Conservation (phyloP, 2,797 vertebrate species). For the Hozukius guyotensis region DNA sequence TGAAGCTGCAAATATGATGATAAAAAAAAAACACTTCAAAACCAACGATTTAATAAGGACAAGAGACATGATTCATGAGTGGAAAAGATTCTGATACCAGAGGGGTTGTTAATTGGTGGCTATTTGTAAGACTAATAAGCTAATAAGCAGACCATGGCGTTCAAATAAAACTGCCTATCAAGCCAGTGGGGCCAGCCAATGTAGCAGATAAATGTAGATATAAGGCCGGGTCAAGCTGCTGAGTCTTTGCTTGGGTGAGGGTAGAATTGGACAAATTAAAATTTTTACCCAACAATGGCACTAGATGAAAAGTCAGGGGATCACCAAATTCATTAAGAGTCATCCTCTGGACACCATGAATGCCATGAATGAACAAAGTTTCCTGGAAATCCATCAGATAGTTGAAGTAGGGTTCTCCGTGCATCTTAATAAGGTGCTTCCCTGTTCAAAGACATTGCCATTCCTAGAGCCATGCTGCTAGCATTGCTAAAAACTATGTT, state of each 20-base stretch:
- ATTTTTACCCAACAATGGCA: not conserved
- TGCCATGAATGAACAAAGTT: not conserved
- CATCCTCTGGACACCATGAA: not conserved
- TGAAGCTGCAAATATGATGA: slow-evolving; percentile 86
- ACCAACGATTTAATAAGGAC: slow-evolving; percentile 11
- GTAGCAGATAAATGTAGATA: not conserved
- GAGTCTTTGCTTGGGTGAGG: not conserved
- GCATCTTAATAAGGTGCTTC: not conserved
- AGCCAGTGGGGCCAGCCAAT: not conserved
- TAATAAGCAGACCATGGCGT: not conserved
- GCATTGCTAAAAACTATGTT: not conserved
- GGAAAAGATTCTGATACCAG: not conserved
- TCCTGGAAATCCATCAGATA: not conserved
- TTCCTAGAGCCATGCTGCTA: not conserved
- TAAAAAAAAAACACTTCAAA: slow-evolving; percentile 17
- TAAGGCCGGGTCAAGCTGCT: not conserved
- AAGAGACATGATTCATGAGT: not conserved
- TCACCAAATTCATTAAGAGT: not conserved
- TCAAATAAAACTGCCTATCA: slow-evolving; percentile 6
- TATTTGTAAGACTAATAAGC: slow-evolving; percentile 7
- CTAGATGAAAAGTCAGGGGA: not conserved
- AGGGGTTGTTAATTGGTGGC: slow-evolving; percentile 3
- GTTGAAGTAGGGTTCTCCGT: not conserved
- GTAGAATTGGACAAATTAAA: not conserved
- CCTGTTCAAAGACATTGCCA: not conserved